phyloP scores from a whole-genome alignment of 2,113 vertebrate species.

The Pimephales promelas region DNA sequence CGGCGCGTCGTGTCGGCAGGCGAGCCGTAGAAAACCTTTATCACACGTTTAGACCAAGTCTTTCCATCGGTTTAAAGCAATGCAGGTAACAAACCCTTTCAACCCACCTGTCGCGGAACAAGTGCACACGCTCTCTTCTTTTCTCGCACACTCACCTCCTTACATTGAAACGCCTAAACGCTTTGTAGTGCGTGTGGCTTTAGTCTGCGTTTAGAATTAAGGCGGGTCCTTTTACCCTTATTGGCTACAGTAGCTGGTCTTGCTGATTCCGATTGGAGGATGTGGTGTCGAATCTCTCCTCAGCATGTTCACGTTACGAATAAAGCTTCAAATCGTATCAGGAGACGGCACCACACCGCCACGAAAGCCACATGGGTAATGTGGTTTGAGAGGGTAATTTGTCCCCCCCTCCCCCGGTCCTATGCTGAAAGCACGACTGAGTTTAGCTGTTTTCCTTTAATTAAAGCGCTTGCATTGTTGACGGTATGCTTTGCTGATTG shows the following conservation, averaged over 20 bases:
- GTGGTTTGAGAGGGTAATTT: slow-evolving; percentile 47
- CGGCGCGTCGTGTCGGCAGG: slow-evolving; percentile 8
- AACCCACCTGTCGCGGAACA: neutral
- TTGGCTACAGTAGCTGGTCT: slow-evolving; percentile 74
- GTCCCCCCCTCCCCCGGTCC: slow-evolving; percentile 22
- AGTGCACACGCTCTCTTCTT: neutral
- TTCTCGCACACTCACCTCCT: neutral
- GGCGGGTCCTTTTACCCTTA: slow-evolving; percentile 77
- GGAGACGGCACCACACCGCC: slow-evolving; percentile 41
- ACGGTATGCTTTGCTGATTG: slow-evolving; percentile 43
- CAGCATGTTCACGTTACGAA: slow-evolving; percentile 55
- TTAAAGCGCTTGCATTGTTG: slow-evolving; percentile 50
- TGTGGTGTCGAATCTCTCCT: slow-evolving; percentile 69
- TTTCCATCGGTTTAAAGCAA: neutral
- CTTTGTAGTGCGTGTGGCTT: slow-evolving; percentile 38
- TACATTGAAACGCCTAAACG: slow-evolving; percentile 4
- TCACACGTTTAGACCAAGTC: neutral
- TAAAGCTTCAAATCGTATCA: slow-evolving; percentile 2
- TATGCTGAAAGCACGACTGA: slow-evolving; percentile 48
- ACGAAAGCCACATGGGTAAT: slow-evolving; percentile 50
- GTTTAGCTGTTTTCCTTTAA: slow-evolving; percentile 49
- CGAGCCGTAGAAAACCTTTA: slow-evolving; percentile 2
- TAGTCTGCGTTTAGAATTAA: slow-evolving; percentile 69
- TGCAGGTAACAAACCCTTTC: neutral
- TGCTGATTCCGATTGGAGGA: slow-evolving; percentile 74